These are phyloP conservation scores for Cephus pygmeus DNA, from an alignment of 2,888 invertebrate species.

Conservation along the genomic window DNA sequence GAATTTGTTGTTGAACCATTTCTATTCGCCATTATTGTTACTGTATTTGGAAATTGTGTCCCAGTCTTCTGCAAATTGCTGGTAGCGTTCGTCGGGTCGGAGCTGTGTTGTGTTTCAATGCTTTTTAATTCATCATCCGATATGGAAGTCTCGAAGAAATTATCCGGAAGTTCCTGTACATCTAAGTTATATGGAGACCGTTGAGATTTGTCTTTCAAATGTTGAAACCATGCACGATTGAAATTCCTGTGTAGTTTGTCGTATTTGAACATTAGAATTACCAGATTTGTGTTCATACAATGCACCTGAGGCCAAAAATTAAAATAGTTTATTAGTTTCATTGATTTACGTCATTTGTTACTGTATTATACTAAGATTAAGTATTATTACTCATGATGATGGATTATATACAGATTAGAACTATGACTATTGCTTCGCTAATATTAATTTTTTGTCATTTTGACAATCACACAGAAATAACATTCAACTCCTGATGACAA, in stretches of 20 bases:
- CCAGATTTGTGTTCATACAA: slow-evolving; percentile 45
- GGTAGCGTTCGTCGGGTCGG: not conserved
- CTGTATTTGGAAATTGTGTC: not conserved
- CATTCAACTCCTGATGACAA: not conserved
- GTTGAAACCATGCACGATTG: slow-evolving; percentile 27
- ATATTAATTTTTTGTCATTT: not conserved
- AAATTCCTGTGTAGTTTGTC: slow-evolving; percentile 45
- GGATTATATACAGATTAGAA: too few relatives aligned
- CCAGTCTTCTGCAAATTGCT: not conserved
- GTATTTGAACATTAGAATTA: slow-evolving; percentile 46
- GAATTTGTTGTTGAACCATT: not conserved
- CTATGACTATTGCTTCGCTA: not conserved
- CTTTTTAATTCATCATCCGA: not conserved
- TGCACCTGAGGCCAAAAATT: slow-evolving; percentile 43
- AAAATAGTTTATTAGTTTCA: slow-evolving; percentile 2
- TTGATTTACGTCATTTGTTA: slow-evolving; percentile 10
- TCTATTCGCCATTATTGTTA: not conserved
- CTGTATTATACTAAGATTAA: not conserved
- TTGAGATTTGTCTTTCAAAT: not conserved
- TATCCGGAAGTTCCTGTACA: not conserved
- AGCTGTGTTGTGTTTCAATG: not conserved
- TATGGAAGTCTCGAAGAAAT: not conserved
- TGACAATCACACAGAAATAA: not conserved
- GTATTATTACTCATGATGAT: too few relatives aligned
- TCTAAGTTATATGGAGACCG: not conserved